phyloP scores from a whole-genome alignment of 2,797 vertebrate genomes.

The Myiotriccus ornatus region DNA sequence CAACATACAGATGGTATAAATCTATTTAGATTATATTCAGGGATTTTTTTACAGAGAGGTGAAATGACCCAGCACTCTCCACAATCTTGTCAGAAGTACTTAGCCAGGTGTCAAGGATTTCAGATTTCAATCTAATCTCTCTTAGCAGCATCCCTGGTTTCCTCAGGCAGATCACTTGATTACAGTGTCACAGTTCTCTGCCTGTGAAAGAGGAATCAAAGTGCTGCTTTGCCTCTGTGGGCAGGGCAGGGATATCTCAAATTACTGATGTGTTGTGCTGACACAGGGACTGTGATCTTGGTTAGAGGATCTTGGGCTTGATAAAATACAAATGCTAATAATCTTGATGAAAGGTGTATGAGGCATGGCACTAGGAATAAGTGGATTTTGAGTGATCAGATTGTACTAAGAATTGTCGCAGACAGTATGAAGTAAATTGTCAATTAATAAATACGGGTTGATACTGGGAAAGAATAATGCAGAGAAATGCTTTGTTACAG shows the following conservation, averaged over 20 bases:
- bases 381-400: not conserved
- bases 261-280: not conserved
- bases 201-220: not conserved
- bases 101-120: slow-evolving; percentile 8
- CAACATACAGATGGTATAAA: not conserved
- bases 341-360: not conserved
- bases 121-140: slow-evolving; percentile 26
- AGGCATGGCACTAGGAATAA: not conserved
- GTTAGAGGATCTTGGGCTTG: not conserved
- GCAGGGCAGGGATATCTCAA: not conserved
- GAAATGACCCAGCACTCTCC: not conserved
- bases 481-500: not conserved
- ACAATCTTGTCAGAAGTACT: not conserved
- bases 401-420: not conserved
- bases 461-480: not conserved
- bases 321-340: not conserved
- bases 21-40: not conserved
- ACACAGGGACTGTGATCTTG: not conserved
- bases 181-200: not conserved
- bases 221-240: not conserved
- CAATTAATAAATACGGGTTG: not conserved
- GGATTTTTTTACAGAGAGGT: not conserved
- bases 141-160: not conserved
- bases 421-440: not conserved
- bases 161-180: not conserved